These are phyloP conservation scores for Cinclus mexicanus DNA, from an alignment of 2,113 vertebrate species.

Conservation along the genomic window DNA sequence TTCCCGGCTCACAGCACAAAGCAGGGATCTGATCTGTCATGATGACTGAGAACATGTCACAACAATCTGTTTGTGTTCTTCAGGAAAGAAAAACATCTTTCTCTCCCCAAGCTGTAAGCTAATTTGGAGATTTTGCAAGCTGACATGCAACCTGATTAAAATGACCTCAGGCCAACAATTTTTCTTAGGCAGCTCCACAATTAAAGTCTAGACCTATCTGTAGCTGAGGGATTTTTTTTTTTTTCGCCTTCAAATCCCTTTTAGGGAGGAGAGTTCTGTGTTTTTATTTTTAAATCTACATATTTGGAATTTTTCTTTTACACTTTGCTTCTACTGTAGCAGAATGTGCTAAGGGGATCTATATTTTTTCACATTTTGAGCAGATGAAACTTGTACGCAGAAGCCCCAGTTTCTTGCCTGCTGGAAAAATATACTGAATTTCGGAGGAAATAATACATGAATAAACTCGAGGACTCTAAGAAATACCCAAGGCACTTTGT, in stretches of 20 bases:
- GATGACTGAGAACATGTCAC: conserved; percentile 78
- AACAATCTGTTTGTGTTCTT: conserved; percentile 78
- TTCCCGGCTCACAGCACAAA: conserved; percentile 7
- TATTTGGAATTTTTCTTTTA: conserved; percentile 56
- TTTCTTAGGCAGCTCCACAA: conserved; percentile 65
- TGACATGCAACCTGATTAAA: conserved; percentile 79
- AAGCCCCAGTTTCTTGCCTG: conserved; percentile 45
- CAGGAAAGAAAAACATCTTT: conserved; percentile 76
- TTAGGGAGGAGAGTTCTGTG: conserved; percentile 6
- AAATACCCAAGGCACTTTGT: conserved; percentile 56
- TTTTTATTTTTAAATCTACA: conserved; percentile 65
- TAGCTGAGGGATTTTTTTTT: neutral
- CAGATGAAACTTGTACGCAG: conserved; percentile 45
- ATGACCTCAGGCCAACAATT: conserved; percentile 74
- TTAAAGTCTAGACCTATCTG: conserved; percentile 68
- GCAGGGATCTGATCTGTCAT: conserved; percentile 74
- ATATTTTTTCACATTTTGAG: conserved; percentile 47
- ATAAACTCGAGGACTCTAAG: conserved; percentile 35
- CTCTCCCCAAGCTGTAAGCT: conserved; percentile 72
- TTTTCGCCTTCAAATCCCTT: neutral
- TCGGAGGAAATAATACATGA: conserved; percentile 58
- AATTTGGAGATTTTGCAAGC: conserved; percentile 79
- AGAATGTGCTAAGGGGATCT: conserved; percentile 54
- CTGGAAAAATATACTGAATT: conserved; percentile 58
- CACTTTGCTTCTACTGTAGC: conserved; percentile 30